Base-by-base conservation (phyloP, 1,140 invertebrate genomes). In the Anastrepha ludens region DNA sequence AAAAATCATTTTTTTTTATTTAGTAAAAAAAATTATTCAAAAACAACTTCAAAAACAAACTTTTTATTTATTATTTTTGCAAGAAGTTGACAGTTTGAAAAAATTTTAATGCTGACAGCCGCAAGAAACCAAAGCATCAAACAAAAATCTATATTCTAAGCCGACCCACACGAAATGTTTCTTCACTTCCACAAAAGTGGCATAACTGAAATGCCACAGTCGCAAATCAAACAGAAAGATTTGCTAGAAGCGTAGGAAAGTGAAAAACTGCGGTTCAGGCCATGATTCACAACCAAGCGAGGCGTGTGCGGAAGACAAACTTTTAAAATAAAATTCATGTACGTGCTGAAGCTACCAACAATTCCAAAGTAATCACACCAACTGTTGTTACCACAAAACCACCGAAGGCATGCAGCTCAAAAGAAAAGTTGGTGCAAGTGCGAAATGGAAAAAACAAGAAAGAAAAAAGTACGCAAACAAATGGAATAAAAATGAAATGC, bases 321-420 rank as follows among this genome's bases (percentile, higher is more conserved):
- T 81, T 81, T 81, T 81, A 17, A 7, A 20, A 81, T 81, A 81
- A 81, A 81, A 55, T 47, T 15, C 67, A n/a, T 17, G 67, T 15
- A 81, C 74, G 74, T 81, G 74, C 50, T 81, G 44, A 58, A 17
- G 20, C 20, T 81, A 47, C 74, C n/a, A 81, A 81, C 74, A 81
- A 55, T 44, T 58, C 50, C 6, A 81, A 55, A 50, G n/a, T 13
- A 55, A 55, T 17, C 50, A 81, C 39, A 47, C 0, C 41, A 74
- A 74, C 67, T 81, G 17, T 55, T 81, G 47, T 11, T 55, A 2
- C 74, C 7, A 41, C 41, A 50, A 74, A 74, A 11, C 70, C 44
- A 81, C 9, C n/a, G 74, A 55, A 11, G 39, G 13, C 13, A 74
- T 44, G 67, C 41, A 50, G 47, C 4, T 20, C 7, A 50, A 2